Conservation (phyloP, 2,888 invertebrate genomes). For the Aleiodes alternator region DNA sequence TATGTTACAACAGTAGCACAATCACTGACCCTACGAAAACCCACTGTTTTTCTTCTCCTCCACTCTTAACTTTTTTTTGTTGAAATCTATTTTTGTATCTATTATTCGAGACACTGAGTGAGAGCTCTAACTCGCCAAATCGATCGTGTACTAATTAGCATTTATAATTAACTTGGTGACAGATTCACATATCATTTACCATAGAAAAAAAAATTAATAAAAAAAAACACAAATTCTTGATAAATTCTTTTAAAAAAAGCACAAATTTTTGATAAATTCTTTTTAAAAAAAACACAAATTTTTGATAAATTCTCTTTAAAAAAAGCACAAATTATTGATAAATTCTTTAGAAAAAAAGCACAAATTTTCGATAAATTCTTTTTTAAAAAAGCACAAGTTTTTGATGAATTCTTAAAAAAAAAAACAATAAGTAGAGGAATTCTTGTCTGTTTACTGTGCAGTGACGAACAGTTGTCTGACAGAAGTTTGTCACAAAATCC, state of each 20-base stretch:
- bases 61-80: slow-evolving; percentile 48
- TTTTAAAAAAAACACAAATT: too few species aligned
- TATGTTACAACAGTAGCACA: slow-evolving; percentile 58
- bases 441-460: neutral
- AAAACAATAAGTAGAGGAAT: neutral
- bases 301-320: too few species aligned
- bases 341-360: neutral
- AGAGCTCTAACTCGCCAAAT: slow-evolving; percentile 72
- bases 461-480: neutral
- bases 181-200: slow-evolving; percentile 38
- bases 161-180: slow-evolving; percentile 72
- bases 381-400: too few species aligned
- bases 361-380: too few species aligned
- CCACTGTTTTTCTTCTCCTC: slow-evolving; percentile 57
- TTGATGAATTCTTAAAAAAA: too few species aligned
- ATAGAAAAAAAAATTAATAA: neutral
- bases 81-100: slow-evolving; percentile 72
- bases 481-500: neutral
- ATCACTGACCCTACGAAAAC: slow-evolving; percentile 61
- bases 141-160: slow-evolving; percentile 75
- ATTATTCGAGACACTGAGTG: slow-evolving; percentile 70
- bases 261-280: neutral
- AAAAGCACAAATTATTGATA: too few species aligned
- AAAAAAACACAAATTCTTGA: neutral
- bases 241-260: neutral